A percentile compares a stretch with the other conserved stretches of the same genome.
These are phyloP conservation scores for Brachypodius melanocephalos DNA, from an alignment of 2,113 vertebrate genomes.

Conservation along the genomic window DNA sequence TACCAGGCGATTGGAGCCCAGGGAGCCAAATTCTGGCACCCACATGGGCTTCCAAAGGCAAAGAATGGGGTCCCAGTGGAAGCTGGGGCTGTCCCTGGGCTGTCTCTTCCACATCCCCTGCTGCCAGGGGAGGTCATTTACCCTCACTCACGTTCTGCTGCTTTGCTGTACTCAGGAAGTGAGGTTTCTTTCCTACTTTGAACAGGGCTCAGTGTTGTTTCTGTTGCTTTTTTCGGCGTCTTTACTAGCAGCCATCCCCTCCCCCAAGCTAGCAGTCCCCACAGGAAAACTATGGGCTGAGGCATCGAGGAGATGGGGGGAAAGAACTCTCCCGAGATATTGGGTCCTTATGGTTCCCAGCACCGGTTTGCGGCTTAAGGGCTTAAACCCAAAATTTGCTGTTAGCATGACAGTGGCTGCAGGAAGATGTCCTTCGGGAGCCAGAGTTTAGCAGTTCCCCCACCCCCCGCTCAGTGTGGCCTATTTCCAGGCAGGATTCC, in stretches of 20 bases:
- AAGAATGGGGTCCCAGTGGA: neutral
- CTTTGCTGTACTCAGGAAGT: neutral
- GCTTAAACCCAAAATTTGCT: neutral
- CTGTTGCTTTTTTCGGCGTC: neutral
- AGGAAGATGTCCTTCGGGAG: neutral
- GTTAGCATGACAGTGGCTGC: neutral
- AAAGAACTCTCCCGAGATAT: neutral
- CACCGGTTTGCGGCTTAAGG: neutral
- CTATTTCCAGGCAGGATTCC: neutral
- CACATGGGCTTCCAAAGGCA: neutral
- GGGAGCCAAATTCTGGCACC: neutral
- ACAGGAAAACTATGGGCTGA: neutral
- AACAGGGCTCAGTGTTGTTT: fast-evolving
- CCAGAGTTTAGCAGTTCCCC: neutral
- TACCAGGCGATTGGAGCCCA: fast-evolving
- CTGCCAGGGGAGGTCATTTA: neutral
- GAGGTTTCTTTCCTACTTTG: neutral
- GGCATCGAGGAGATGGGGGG: fast-evolving
- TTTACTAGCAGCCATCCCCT: fast-evolving
- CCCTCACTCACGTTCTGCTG: neutral
- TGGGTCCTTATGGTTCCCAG: neutral
- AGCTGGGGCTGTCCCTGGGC: neutral
- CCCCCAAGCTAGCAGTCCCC: neutral
- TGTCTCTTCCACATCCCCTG: fast-evolving
- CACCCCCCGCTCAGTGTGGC: fast-evolving